Conservation (phyloP, 2,888 invertebrate genomes). For the Orthosia gracilis region DNA sequence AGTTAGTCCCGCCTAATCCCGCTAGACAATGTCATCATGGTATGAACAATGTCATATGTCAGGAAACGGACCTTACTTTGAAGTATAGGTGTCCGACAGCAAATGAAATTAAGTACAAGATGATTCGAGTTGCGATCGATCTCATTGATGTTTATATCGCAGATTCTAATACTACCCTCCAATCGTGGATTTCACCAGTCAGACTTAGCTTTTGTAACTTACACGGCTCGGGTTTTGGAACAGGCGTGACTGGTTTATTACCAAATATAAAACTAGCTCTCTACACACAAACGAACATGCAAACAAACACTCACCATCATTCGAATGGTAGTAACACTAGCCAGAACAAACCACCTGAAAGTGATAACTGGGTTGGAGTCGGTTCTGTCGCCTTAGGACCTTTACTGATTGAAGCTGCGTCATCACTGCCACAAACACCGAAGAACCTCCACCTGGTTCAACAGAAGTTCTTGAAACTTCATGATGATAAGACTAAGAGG, state of each 20-base stretch:
- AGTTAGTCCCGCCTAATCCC: slow-evolving; percentile 95
- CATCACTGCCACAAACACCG: slow-evolving; percentile 95
- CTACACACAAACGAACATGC: slow-evolving; percentile 93
- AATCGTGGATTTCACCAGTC: slow-evolving; percentile 97
- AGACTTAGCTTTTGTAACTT: slow-evolving; percentile 97
- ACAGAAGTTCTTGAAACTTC: slow-evolving; percentile 95
- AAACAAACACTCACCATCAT: slow-evolving; percentile 89
- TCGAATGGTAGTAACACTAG: slow-evolving; percentile 89
- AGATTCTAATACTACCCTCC: slow-evolving; percentile 96
- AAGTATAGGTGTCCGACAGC: slow-evolving; percentile 95
- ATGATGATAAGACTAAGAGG: slow-evolving; percentile 96
- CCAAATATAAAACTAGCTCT: slow-evolving; percentile 93
- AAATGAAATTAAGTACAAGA: slow-evolving; percentile 97
- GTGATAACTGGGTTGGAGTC: slow-evolving; percentile 97
- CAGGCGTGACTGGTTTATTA: slow-evolving; percentile 96
- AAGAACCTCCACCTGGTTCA: slow-evolving; percentile 95
- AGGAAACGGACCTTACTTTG: slow-evolving; percentile 93
- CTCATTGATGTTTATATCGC: slow-evolving; percentile 97
- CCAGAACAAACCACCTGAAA: slow-evolving; percentile 81
- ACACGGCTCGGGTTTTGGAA: slow-evolving; percentile 97
- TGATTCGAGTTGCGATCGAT: slow-evolving; percentile 97
- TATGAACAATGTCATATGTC: slow-evolving; percentile 93
- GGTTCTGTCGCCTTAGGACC: slow-evolving; percentile 98
- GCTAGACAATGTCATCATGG: slow-evolving; percentile 95
- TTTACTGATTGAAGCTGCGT: slow-evolving; percentile 96